Percentiles rank a stretch among this genome's conserved stretches.
phyloP scores from a whole-genome alignment of 2,888 invertebrate genomes.

The Drosophila kambysellisi region DNA sequence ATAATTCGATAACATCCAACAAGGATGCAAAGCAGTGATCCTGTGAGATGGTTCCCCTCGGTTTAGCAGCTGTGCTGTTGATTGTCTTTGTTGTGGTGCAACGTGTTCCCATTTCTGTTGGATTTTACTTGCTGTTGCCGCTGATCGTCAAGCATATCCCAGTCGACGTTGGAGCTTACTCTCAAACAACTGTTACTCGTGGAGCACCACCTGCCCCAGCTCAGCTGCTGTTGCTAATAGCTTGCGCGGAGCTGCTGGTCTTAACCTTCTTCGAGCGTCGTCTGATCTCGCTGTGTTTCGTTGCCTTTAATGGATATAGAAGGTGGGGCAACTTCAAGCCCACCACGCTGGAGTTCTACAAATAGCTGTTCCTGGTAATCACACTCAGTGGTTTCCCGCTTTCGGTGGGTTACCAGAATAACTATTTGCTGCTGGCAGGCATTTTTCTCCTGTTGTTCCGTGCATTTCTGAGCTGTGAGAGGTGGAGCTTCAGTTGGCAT shows the following conservation, averaged over 20 bases:
- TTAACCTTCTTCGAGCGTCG: conserved; percentile 81
- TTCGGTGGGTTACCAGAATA: conserved; percentile 77
- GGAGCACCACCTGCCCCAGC: conserved; percentile 6
- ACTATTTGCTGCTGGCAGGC: conserved; percentile 67
- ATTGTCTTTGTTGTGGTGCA: conserved; percentile 86
- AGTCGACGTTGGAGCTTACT: conserved; percentile 72
- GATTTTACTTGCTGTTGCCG: conserved; percentile 89
- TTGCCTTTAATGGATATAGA: conserved; percentile 68
- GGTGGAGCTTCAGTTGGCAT: conserved; percentile 34
- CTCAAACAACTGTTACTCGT: not conserved
- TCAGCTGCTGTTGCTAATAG: conserved; percentile 79
- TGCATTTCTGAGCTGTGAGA: conserved; percentile 52
- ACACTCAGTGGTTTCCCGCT: conserved; percentile 90
- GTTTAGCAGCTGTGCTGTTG: conserved; percentile 30
- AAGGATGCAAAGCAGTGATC: not conserved
- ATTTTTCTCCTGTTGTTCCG: conserved; percentile 59
- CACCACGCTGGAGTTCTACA: conserved; percentile 70
- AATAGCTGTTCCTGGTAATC: conserved; percentile 86
- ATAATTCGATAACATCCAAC: not conserved
- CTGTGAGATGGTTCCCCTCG: not conserved
- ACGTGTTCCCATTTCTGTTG: conserved; percentile 87
- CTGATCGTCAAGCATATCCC: conserved; percentile 79
- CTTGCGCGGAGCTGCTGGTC: conserved; percentile 78
- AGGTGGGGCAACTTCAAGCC: conserved; percentile 52
- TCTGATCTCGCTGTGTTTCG: conserved; percentile 77